These are phyloP conservation scores for zebrafish (Danio rerio) DNA, from an alignment of 2,113 vertebrate genomes.

Conservation along the genomic window GRCz12tu NC_133192.1:3548501-3549000, in stretches of 20 bases:
- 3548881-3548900: slow-evolving; percentile 64
- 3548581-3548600: slow-evolving; percentile 25
- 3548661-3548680: slow-evolving; percentile 89
- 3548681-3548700: slow-evolving; percentile 80
- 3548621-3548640: slow-evolving; percentile 33
- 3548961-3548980: not conserved
- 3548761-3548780: slow-evolving; percentile 98
- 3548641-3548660: slow-evolving; percentile 36
- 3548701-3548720: slow-evolving; percentile 84
- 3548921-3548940: slow-evolving; percentile 63
- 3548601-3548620: not conserved
- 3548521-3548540: slow-evolving; percentile 39
- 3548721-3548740: slow-evolving; percentile 79
- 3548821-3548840: slow-evolving; percentile 75
- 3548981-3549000: too few species aligned
- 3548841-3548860: slow-evolving; percentile 53
- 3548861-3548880: slow-evolving; percentile 48
- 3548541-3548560: slow-evolving; percentile 50
- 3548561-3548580: slow-evolving; percentile 60
- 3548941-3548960: slow-evolving; percentile 57
- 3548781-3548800: slow-evolving; percentile 80
- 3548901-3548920: slow-evolving; percentile 68
- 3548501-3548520: slow-evolving; percentile 8
- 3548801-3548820: slow-evolving; percentile 75
- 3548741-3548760: slow-evolving; percentile 83